These are phyloP conservation scores for Vombatus ursinus DNA, from an alignment of 2,113 vertebrate species.

Conservation along the genomic window DNA sequence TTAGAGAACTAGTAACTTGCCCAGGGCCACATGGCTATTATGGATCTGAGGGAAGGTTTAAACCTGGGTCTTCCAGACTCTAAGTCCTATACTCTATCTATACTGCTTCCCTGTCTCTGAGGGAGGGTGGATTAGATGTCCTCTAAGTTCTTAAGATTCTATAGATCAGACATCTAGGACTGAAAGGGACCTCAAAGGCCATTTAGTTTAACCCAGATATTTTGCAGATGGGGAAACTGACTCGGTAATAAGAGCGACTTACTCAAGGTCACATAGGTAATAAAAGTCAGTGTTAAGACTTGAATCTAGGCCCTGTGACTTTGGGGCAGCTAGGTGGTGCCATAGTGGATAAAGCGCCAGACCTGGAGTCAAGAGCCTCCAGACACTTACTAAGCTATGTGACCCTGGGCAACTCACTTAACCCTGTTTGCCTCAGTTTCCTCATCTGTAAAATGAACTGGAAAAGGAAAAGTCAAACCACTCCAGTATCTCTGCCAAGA, in stretches of 20 bases:
- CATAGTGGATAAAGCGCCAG: no score
- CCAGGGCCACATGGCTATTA: background rate
- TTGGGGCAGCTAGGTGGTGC: background rate
- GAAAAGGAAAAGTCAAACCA: no score
- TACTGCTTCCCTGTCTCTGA: background rate
- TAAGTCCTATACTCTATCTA: background rate
- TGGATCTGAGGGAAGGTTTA: background rate
- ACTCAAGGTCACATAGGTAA: background rate
- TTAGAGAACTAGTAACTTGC: background rate
- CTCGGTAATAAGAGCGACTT: background rate
- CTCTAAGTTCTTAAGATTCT: background rate
- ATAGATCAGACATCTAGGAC: background rate
- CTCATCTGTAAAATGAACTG: no score
- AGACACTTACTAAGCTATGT: background rate
- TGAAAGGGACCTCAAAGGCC: background rate
- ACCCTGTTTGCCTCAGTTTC: background rate
- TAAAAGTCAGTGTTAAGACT: background rate
- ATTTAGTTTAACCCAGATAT: background rate
- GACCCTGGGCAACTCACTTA: background rate
- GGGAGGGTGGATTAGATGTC: background rate
- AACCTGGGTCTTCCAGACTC: background rate
- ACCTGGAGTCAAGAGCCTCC: background rate
- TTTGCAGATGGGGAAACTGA: conserved; percentile 28
- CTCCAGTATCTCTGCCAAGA: background rate
- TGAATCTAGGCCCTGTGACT: background rate